Base-by-base conservation (phyloP, 1,140 invertebrate species). In the Lepidurus couesii region DNA sequence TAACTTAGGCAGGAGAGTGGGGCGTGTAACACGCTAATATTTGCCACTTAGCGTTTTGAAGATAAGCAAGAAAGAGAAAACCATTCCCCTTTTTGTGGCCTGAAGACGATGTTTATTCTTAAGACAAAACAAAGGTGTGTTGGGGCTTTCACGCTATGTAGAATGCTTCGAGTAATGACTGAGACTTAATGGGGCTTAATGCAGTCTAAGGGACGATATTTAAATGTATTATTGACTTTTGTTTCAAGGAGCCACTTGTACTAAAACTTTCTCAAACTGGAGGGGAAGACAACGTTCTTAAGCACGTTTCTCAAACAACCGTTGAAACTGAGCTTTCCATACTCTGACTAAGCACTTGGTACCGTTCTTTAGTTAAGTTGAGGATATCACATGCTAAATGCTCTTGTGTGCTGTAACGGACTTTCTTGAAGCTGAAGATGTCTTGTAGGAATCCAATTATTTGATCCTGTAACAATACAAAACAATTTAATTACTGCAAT, bases 401-500 rank as follows among this genome's bases (percentile, higher is more conserved):
- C 81, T 97, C 94, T 6, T 96, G 90, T n/a, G 87, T 92, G 0
- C 93, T 95, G 83, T 94, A 98, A 42, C 95, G 89, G 81, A 92
- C 94, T 84, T 92, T 93, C 80, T 95, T 91, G 85, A 97, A 96
- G 86, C 92, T 96, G 86, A 98, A 99, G 81, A 98, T 91, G 85
- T 98, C 96, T 42, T 88, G 85, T 53, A 98, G 89, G 83, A 97
- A 96, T 45, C 91, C 92, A 73, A 95, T 89, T 3, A 97, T 90
- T 86, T 98, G 92, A 80, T 96, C 92, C 86, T 95, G 84, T 34
- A 85, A 85, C 76, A 77, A 81, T 80, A 47, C 44, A 81, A 34
- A 79, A 34, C 34, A 2, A 4, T 34, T 34, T 34, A 34, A 34
- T 34, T 34, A 34, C 34, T 34, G 2, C 34, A 34, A 34, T 34